These are phyloP conservation scores for Daboia siamensis DNA, from an alignment of 2,113 vertebrate genomes.

Conservation along the genomic window DNA sequence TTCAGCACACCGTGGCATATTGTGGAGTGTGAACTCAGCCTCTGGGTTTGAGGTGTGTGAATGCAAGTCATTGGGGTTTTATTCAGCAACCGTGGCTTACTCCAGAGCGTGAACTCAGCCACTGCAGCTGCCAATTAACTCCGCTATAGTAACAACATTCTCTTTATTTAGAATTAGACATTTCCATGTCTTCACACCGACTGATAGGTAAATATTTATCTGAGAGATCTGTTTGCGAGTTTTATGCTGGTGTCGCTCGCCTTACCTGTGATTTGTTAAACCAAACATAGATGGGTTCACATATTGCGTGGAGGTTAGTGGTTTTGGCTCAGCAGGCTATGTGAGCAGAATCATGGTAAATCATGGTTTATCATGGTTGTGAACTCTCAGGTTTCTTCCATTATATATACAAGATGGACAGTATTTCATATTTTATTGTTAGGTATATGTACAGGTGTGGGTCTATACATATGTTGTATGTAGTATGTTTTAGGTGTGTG, in stretches of 20 bases:
- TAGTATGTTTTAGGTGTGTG: too few relatives aligned
- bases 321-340: not conserved
- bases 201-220: not conserved
- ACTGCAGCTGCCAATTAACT: not conserved
- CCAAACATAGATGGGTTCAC: not conserved
- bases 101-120: not conserved
- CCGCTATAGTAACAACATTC: not conserved
- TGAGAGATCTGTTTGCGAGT: not conserved
- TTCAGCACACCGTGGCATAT: not conserved
- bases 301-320: not conserved
- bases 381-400: too few relatives aligned
- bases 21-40: not conserved
- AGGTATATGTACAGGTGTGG: too few relatives aligned
- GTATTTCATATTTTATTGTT: too few relatives aligned
- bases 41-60: too few relatives aligned
- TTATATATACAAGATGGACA: too few relatives aligned
- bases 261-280: not conserved
- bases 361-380: not conserved
- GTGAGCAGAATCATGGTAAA: not conserved
- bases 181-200: not conserved
- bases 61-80: too few relatives aligned
- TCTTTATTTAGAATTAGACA: not conserved
- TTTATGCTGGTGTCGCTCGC: not conserved
- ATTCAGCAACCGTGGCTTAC: not conserved
- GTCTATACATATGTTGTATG: too few relatives aligned